Percentiles rank a stretch among this genome's conserved stretches.
Conservation (phyloP, 2,888 invertebrate species). For the Plagiodera versicolora region DNA sequence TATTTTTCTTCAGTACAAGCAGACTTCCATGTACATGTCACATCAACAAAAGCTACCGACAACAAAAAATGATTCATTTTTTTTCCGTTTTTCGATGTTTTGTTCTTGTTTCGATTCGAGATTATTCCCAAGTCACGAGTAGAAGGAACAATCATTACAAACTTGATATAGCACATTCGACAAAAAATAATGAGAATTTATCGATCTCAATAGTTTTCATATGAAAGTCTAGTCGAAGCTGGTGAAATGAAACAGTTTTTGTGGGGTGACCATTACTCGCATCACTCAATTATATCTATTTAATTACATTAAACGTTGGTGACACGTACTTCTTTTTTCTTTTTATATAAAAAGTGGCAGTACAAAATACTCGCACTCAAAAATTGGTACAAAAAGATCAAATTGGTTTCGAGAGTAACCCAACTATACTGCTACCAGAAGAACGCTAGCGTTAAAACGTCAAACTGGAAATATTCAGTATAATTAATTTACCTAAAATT, state of each 20-base stretch:
- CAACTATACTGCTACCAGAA: conserved; percentile 21
- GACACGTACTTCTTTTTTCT: conserved; percentile 24
- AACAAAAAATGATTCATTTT: background rate
- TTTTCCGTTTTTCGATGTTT: background rate
- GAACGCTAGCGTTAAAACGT: conserved; percentile 17
- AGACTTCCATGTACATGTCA: conserved; percentile 25
- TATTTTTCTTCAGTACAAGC: conserved; percentile 25
- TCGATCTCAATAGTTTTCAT: background rate
- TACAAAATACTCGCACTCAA: conserved; percentile 30
- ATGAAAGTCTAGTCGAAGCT: background rate
- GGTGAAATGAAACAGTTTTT: background rate
- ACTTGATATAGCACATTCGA: background rate
- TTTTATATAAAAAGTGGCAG: conserved; percentile 24
- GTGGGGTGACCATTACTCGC: conserved; percentile 3
- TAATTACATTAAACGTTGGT: conserved; percentile 24
- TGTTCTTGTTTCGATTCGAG: background rate
- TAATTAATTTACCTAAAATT: conserved; percentile 39
- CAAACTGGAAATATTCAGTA: conserved; percentile 36
- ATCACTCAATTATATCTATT: conserved; percentile 9
- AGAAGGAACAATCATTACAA: background rate
- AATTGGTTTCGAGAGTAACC: conserved; percentile 19
- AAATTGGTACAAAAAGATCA: conserved; percentile 20
- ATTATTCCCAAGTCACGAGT: background rate
- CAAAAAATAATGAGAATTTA: background rate
- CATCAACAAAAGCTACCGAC: background rate